phyloP scores from a whole-genome alignment of 2,797 vertebrate species.

The Anabas testudineus region DNA sequence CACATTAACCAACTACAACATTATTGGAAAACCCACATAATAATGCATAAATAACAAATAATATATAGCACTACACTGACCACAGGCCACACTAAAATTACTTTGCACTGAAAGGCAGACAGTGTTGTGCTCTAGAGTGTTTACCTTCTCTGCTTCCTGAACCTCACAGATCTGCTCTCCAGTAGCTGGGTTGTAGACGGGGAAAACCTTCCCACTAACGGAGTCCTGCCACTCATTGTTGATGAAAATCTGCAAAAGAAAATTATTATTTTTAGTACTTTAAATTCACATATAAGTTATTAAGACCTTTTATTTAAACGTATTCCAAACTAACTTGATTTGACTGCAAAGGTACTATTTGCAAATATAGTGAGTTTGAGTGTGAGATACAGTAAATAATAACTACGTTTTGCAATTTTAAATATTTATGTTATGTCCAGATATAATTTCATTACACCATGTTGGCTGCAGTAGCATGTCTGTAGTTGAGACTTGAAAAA shows the following conservation, averaged over 20 bases:
- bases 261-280: slow-evolving; percentile 5
- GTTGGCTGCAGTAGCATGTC: slow-evolving; percentile 29
- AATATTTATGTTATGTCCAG: slow-evolving; percentile 42
- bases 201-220: slow-evolving; percentile 91
- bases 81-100: too few species aligned
- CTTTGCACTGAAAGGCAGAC: background rate
- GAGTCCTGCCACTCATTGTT: slow-evolving; percentile 99
- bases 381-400: background rate
- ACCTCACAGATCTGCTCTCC: slow-evolving; percentile 97
- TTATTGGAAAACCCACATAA: background rate
- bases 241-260: slow-evolving; percentile 92
- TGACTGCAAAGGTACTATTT: background rate
- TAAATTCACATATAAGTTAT: slow-evolving; percentile 1
- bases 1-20: background rate
- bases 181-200: slow-evolving; percentile 92
- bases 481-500: slow-evolving; percentile 42
- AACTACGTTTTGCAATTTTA: slow-evolving; percentile 7
- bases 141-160: slow-evolving; percentile 97
- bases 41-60: background rate
- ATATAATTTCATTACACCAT: slow-evolving; percentile 36
- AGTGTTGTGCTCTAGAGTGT: slow-evolving; percentile 10
- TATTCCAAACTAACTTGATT: background rate
- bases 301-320: background rate
- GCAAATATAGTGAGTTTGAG: slow-evolving; percentile 9
- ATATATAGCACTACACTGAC: background rate